Evolutionary conservation across 2,888 invertebrate genomes (phyloP).

Genomic region (Furcula furcula): DNA sequence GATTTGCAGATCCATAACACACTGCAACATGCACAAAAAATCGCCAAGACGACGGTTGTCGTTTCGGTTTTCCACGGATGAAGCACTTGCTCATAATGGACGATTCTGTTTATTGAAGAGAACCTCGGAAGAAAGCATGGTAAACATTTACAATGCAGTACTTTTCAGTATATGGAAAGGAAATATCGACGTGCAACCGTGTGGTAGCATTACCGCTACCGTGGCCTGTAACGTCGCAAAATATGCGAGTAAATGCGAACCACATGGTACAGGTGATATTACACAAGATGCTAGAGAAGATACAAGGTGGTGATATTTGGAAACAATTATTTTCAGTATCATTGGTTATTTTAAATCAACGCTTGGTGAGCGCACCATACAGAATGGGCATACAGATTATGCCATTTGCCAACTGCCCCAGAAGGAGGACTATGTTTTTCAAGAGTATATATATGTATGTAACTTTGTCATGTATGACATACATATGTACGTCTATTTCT

Average conservation of each 20-base stretch:
- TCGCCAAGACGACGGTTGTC: conserved; percentile 12
- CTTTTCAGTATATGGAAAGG: conserved; percentile 34
- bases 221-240: conserved; percentile 40
- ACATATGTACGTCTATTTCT: too few relatives aligned
- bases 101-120: conserved; percentile 36
- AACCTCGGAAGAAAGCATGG: conserved; percentile 22
- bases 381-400: conserved; percentile 37
- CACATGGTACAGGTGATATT: conserved; percentile 29
- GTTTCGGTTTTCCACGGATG: conserved; percentile 34
- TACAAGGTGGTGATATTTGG: conserved; percentile 20
- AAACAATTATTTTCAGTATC: conserved; percentile 28
- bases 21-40: conserved; percentile 26
- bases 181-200: conserved; percentile 45
- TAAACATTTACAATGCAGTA: conserved; percentile 38
- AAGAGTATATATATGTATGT: too few relatives aligned
- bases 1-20: conserved; percentile 27
- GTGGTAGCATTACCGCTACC: conserved; percentile 36
- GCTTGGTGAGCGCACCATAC: conserved; percentile 30
- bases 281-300: conserved; percentile 24
- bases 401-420: conserved; percentile 32
- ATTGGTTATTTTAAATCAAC: conserved; percentile 30
- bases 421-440: too few relatives aligned
- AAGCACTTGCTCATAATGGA: conserved; percentile 32
- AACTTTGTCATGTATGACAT: too few relatives aligned
- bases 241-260: conserved; percentile 34